Evolutionary conservation across 2,113 vertebrate species (phyloP).

Genomic region (zebrafish (Danio rerio)): GRCz12tu NC_133193.1:22410001-22410500

Average conservation of each 20-base stretch:
- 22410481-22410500: too few species aligned
- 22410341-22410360: background rate
- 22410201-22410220: conserved; percentile 69
- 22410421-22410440: background rate
- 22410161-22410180: conserved; percentile 59
- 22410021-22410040: conserved; percentile 38
- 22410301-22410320: conserved; percentile 48
- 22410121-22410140: conserved; percentile 42
- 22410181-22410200: conserved; percentile 62
- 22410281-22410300: conserved; percentile 53
- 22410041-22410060: conserved; percentile 61
- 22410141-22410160: conserved; percentile 55
- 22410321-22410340: conserved; percentile 38
- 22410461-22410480: background rate
- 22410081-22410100: conserved; percentile 66
- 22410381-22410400: background rate
- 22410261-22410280: conserved; percentile 26
- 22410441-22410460: background rate
- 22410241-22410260: conserved; percentile 54
- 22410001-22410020: background rate
- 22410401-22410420: background rate
- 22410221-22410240: conserved; percentile 77
- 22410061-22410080: conserved; percentile 44
- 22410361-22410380: background rate
- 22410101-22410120: conserved; percentile 78